These are phyloP conservation scores for Lutjanus erythropterus DNA, from an alignment of 2,113 vertebrate genomes.

Conservation along the genomic window DNA sequence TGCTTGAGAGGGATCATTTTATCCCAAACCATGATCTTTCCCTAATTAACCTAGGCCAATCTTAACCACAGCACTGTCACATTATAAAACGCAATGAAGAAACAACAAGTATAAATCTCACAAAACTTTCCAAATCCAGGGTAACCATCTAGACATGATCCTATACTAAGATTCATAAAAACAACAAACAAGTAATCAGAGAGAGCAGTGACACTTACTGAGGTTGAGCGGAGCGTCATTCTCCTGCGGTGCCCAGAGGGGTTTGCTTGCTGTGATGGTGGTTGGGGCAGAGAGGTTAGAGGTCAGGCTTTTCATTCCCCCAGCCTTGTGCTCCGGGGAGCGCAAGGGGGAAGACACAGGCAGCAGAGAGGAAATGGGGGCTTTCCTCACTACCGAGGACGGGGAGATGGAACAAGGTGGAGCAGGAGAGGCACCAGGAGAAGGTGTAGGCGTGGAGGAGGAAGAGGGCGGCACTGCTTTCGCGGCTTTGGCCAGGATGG, in stretches of 20 bases:
- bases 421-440: conserved; percentile 84
- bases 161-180: not conserved
- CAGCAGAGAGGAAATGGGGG: conserved; percentile 87
- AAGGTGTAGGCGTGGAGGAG: conserved; percentile 58
- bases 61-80: too few relatives aligned
- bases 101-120: too few relatives aligned
- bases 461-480: conserved; percentile 68
- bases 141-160: too few relatives aligned
- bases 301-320: conserved; percentile 73
- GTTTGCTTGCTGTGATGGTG: conserved; percentile 72
- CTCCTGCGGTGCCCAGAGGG: conserved; percentile 89
- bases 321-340: conserved; percentile 87
- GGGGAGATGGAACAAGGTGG: conserved; percentile 82
- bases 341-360: conserved; percentile 88
- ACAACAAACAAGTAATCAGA: not conserved
- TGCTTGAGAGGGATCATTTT: too few relatives aligned
- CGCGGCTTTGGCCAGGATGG: conserved; percentile 68
- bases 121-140: too few relatives aligned
- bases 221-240: conserved; percentile 95
- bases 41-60: too few relatives aligned
- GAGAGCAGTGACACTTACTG: conserved; percentile 88
- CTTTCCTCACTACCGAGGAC: conserved; percentile 90
- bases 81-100: too few relatives aligned
- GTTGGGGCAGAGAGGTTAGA: conserved; percentile 61
- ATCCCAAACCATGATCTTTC: too few relatives aligned